phyloP scores from a whole-genome alignment of 2,888 invertebrate genomes.

The Ectemnius continuus region DNA sequence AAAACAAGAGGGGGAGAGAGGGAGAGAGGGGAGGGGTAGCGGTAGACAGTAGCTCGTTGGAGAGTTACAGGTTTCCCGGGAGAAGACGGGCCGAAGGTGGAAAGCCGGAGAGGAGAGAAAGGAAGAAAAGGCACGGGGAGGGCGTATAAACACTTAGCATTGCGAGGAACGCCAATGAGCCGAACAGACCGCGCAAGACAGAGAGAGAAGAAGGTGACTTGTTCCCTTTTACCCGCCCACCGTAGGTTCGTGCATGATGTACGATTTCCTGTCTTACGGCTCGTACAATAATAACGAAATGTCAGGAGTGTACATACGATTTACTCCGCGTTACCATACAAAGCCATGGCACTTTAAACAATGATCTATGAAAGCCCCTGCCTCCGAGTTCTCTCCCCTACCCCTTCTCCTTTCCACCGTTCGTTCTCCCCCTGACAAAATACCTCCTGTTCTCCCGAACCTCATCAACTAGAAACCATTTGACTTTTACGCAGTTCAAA shows the following conservation, averaged over 20 bases:
- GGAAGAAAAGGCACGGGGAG: conserved; percentile 26
- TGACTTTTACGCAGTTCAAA: too few species aligned
- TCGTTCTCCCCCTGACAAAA: too few species aligned
- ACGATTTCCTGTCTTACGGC: conserved; percentile 64
- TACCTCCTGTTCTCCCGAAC: too few species aligned
- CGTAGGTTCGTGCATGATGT: conserved; percentile 62
- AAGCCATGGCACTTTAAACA: conserved; percentile 59
- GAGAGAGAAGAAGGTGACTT: conserved; percentile 55
- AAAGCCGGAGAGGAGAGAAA: conserved; percentile 10
- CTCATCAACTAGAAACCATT: too few species aligned
- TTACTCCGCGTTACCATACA: conserved; percentile 62
- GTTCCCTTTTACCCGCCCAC: conserved; percentile 66
- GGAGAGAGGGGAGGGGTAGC: too few species aligned
- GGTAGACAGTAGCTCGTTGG: conserved; percentile 6
- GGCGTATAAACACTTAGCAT: conserved; percentile 54
- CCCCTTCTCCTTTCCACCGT: not conserved
- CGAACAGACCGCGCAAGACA: conserved; percentile 28
- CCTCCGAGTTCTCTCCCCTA: not conserved
- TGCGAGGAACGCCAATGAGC: conserved; percentile 54
- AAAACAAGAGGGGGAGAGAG: not conserved
- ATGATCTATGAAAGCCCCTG: conserved; percentile 53
- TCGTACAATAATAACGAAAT: conserved; percentile 64
- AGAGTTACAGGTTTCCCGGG: conserved; percentile 21
- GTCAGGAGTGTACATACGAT: conserved; percentile 63
- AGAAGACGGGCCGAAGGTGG: conserved; percentile 4